Evolutionary conservation across 2,888 invertebrate genomes (phyloP).

Genomic region (Eilema griseolum): DNA sequence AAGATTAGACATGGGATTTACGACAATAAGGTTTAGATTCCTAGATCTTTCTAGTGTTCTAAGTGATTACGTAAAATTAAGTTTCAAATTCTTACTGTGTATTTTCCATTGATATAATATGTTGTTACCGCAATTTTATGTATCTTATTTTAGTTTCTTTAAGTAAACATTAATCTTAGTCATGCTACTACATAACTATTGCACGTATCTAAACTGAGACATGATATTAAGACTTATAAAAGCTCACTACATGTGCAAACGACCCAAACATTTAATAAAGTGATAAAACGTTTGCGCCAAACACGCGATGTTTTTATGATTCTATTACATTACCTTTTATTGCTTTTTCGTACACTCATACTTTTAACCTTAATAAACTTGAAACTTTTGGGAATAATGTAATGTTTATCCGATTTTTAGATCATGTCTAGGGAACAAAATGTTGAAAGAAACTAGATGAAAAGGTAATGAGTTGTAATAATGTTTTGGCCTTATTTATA

Average conservation of each 20-base stretch:
- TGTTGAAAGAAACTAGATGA: conserved; percentile 46
- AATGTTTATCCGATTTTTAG: conserved; percentile 45
- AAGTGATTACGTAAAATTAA: no score
- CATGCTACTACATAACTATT: not conserved
- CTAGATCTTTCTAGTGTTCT: no score
- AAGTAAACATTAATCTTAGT: no score
- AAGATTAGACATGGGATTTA: no score
- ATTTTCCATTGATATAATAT: no score
- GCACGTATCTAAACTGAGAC: conserved; percentile 1
- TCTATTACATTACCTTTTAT: conserved; percentile 66
- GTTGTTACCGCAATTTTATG: no score
- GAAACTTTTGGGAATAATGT: conserved; percentile 57
- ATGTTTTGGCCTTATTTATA: conserved; percentile 27
- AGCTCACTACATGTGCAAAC: conserved; percentile 59
- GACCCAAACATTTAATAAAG: conserved; percentile 77
- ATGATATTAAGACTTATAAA: conserved; percentile 56
- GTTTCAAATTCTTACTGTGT: no score
- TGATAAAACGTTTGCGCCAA: conserved; percentile 73
- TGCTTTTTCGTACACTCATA: conserved; percentile 59
- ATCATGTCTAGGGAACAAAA: conserved; percentile 48
- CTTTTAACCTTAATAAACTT: conserved; percentile 64
- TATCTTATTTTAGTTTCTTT: no score
- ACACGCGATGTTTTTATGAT: conserved; percentile 77
- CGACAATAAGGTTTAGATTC: no score
- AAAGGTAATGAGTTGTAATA: conserved; percentile 49